phyloP scores from a whole-genome alignment of 2,797 vertebrate genomes.

The Poeciliopsis paucimaculata region DNA sequence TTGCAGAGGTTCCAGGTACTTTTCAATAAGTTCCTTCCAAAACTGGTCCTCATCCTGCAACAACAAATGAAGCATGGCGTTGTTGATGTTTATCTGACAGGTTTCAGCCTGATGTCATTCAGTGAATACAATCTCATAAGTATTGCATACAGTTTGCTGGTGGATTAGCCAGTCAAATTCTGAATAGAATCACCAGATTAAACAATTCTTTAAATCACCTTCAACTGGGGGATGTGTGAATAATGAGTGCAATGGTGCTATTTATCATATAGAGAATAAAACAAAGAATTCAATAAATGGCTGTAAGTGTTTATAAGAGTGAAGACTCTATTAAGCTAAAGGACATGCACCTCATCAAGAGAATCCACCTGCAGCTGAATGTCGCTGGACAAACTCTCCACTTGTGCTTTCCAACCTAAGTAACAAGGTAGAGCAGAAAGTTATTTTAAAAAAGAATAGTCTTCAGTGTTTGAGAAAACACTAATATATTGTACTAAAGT shows the following conservation, averaged over 20 bases:
- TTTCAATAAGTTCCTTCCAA: constrained; percentile 58
- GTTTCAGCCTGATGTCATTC: neutral
- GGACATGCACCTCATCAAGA: constrained; percentile 58
- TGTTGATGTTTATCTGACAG: neutral
- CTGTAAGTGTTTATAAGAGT: neutral
- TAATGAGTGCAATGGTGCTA: too few relatives aligned
- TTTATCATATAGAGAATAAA: too few relatives aligned
- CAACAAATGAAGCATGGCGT: neutral
- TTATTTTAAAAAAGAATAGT: neutral
- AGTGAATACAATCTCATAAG: too few relatives aligned
- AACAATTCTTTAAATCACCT: too few relatives aligned
- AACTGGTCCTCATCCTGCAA: constrained; percentile 68
- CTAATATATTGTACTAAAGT: neutral
- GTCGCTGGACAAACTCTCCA: constrained; percentile 47
- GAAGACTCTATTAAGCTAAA: neutral
- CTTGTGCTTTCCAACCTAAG: constrained; percentile 62
- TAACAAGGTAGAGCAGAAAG: neutral
- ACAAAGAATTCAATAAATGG: too few relatives aligned
- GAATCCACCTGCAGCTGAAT: constrained; percentile 44
- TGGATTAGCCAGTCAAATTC: too few relatives aligned
- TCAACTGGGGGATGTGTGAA: too few relatives aligned
- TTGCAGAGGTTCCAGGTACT: constrained; percentile 71
- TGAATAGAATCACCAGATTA: too few relatives aligned
- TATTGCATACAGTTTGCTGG: too few relatives aligned
- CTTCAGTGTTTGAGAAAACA: neutral